Evolutionary conservation across 1,140 invertebrate genomes (phyloP), one percentile per base, ranked within the genome.

Genomic region (Brachionus sp.): DNA sequence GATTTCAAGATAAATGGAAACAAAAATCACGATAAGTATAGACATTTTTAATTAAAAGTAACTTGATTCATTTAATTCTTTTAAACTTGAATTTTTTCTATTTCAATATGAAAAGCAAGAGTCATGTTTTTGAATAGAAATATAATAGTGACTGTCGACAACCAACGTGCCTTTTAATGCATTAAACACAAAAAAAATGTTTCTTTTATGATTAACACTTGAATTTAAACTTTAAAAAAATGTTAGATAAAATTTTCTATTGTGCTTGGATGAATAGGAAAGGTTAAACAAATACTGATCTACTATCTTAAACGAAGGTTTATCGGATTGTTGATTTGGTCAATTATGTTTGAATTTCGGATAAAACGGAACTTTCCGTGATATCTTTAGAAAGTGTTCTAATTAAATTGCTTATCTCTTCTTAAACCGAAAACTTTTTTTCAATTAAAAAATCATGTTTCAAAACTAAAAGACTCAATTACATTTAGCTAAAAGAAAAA

Each of bases 181-280:
- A 13, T 50, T 13, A 50, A 50, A 64, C 7, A 25, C 29, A 25
- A 33, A 66, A 66, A n/a, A 66, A 66, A 66, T 66, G 33, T 37
- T 66, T 66, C 64, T 66, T 66, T 66, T 66, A 33, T 66, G 33
- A 66, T 66, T 66, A 66, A 66, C 64, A 66, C 29, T 66, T 66
- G 33, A 66, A 66, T 66, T 66, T 66, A 66, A 66, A 66, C 64
- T 66, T 66, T 66, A 66, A 66, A 66, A 57, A 66, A 66, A 66
- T 66, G 64, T 66, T 66, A 66, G 64, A 66, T 66, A 66, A 66
- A 66, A 66, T 29, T 66, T 57, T 3, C 33, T 33, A 33, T 66
- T 66, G 64, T 33, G 29, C 33, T 66, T 35, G 29, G n/a, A 66
- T 66, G 64, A 66, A 66, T 33, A n/a, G 64, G 29, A 66, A 66